Evolutionary conservation across 2,888 invertebrate species (phyloP), one percentile per base, ranked within the genome.

Genomic region (Macrophya annulata): DNA sequence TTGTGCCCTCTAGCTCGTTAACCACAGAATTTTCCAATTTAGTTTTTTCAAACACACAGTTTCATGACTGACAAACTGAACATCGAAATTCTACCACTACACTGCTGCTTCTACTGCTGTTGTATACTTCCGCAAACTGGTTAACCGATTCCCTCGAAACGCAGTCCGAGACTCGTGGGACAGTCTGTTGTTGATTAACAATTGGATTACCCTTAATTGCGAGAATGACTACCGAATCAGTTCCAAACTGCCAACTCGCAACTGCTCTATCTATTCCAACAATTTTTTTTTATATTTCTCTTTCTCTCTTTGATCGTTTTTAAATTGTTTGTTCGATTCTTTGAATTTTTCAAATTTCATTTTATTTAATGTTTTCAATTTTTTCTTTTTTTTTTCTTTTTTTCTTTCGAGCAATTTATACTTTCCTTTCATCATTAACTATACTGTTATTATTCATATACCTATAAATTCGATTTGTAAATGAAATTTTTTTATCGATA

Each of bases 131-230:
- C 37, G 68, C 37, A 37, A 68, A 37, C 37, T 68, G 68, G n/a
- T 72, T 21, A 40, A 62, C 21, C 84, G 84, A 84, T 51, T 86
- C 86, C 43, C 72, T 45, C 40, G 79, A n/a, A 72, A 77, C 65
- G 51, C n/a, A 6, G 72, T 74, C 59, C 40, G 37, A 84, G 68
- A 48, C 85, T 85, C 86, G 85, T 77, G 84, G 86, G 85, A 40
- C 37, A 10, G n/a, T 88, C 87, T 88, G 85, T 87, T 86, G 88
- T 88, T 88, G 90, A 90, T 90, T 90, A 89, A 90, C 88, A 90
- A 90, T 90, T 88, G 87, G 88, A 90, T 91, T 90, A 89, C 88
- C 87, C 83, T 88, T 89, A 87, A 89, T 89, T 88, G 87, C 87
- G 84, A 76, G 81, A 86, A 86, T 87, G 87, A 87, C 88, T 86